A percentile compares a stretch with the other conserved stretches of the same genome.
Conservation (phyloP, 2,888 invertebrate species). For the Caenorhabditis afra region DNA sequence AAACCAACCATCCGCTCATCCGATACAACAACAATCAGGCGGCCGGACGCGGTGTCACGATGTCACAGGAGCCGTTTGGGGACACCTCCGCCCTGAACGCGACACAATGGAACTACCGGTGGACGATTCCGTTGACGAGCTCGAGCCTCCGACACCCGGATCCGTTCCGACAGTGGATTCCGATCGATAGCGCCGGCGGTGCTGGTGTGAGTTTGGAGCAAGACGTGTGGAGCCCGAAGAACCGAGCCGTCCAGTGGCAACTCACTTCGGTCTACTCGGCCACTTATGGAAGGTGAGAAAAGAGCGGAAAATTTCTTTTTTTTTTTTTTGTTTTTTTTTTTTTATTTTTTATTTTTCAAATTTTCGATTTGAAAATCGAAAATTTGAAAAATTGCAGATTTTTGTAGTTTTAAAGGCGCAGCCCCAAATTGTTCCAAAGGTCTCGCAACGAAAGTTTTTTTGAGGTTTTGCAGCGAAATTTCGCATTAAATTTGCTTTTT, state of each 20-base stretch:
- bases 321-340: too few relatives aligned
- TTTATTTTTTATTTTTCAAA: too few relatives aligned
- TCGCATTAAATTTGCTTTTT: too few relatives aligned
- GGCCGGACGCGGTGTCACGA: slow-evolving; percentile 1
- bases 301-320: neutral
- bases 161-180: slow-evolving; percentile 31
- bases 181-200: slow-evolving; percentile 8
- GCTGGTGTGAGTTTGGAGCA: neutral
- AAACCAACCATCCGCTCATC: slow-evolving; percentile 63
- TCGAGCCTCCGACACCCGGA: slow-evolving; percentile 16
- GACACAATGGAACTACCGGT: slow-evolving; percentile 55
- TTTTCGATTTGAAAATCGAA: neutral
- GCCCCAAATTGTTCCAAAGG: too few relatives aligned
- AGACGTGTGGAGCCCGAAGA: slow-evolving; percentile 41
- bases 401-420: too few relatives aligned
- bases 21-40: slow-evolving; percentile 39
- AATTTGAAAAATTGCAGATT: too few relatives aligned
- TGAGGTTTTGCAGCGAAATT: too few relatives aligned
- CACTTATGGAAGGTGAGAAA: slow-evolving; percentile 51
- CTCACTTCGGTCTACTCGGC: slow-evolving; percentile 40
- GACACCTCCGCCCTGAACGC: slow-evolving; percentile 17
- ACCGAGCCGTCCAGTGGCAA: slow-evolving; percentile 41
- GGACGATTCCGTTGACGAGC: slow-evolving; percentile 52
- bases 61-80: slow-evolving; percentile 57
- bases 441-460: too few relatives aligned